Evolutionary conservation across 2,113 vertebrate species (phyloP), one percentile per base, ranked within the genome.

Genomic region (Triplophysa rosa): DNA sequence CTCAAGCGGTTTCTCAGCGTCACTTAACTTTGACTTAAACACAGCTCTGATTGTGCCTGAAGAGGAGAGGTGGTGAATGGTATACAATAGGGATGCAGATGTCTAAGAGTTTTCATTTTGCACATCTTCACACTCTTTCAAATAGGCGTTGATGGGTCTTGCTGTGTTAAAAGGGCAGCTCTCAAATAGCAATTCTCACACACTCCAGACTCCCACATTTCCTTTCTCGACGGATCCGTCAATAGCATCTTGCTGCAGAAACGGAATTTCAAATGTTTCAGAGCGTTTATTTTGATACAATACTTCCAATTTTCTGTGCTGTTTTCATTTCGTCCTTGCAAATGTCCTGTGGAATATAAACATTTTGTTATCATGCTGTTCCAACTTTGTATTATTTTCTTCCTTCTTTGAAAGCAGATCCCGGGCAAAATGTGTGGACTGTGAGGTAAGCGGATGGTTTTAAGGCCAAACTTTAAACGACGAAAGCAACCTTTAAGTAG

Each of bases 201-300:
- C 54, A 29, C 52, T 59, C 13, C 16, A 63, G 23, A 45, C 59
- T 62, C 71, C 40, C 12, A 14, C 4, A 14, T 42, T 74, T 62
- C 58, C 58, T 62, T 40, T 8, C 42, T 74, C 70, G 13, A 9
- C 45, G 8, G 8, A 21, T 52, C 9, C 1, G 11, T 47, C 16
- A 2, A 63, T 74, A 29, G 58, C 40, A 26, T 72, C 24, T 33
- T 49, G 37, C 33, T 45, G 40, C 58, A 74, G 37, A 74, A 62
- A 74, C 16, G 26, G 8, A 63, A 63, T 74, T 47, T 24, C 26
- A 47, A 74, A 62, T 62, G 37, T 62, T 62, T 74, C 58, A 74
- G 37, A n/a, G 58, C 16, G 12, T 63, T 62, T 74, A 26, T 74
- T 62, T 62, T 74, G 33, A 74, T 56, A 37, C 52, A 21, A n/a